phyloP scores from a whole-genome alignment of 2,797 vertebrate species.

The Spatula clypeata region DNA sequence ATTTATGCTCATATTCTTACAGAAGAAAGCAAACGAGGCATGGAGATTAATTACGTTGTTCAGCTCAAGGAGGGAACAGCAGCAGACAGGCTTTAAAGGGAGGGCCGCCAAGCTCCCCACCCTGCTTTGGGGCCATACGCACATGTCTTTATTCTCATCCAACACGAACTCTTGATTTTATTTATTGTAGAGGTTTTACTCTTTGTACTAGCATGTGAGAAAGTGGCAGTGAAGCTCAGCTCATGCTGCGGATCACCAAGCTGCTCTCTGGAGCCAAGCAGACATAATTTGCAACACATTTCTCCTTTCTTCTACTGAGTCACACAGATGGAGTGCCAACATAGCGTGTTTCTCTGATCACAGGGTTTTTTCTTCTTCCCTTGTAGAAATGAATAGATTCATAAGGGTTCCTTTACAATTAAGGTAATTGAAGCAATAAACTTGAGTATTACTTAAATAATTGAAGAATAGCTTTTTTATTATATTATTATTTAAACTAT shows the following conservation, averaged over 20 bases:
- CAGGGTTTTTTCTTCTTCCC: neutral
- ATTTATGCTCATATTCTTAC: constrained; percentile 28
- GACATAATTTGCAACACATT: constrained; percentile 53
- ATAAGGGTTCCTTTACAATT: constrained; percentile 16
- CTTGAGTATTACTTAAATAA: neutral
- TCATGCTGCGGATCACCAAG: constrained; percentile 38
- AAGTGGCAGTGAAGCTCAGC: constrained; percentile 47
- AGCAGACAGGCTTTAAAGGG: neutral
- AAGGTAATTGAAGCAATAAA: constrained; percentile 9
- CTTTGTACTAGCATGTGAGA: constrained; percentile 53
- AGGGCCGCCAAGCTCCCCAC: neutral
- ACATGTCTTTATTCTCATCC: constrained; percentile 26
- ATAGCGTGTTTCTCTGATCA: neutral
- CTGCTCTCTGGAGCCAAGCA: constrained; percentile 40
- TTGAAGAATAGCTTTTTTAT: neutral
- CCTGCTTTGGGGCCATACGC: neutral
- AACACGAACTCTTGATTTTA: constrained; percentile 47
- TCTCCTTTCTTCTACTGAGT: constrained; percentile 48
- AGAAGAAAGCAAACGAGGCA: neutral
- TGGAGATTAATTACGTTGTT: constrained; percentile 25
- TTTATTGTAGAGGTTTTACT: constrained; percentile 52
- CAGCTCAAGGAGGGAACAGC: neutral
- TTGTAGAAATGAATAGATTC: neutral
- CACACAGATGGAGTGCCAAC: constrained; percentile 39
- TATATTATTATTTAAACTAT: neutral